A percentile compares a stretch with the other conserved stretches of the same genome.
Conservation (phyloP, 2,888 invertebrate genomes). For the Unio pictorum region DNA sequence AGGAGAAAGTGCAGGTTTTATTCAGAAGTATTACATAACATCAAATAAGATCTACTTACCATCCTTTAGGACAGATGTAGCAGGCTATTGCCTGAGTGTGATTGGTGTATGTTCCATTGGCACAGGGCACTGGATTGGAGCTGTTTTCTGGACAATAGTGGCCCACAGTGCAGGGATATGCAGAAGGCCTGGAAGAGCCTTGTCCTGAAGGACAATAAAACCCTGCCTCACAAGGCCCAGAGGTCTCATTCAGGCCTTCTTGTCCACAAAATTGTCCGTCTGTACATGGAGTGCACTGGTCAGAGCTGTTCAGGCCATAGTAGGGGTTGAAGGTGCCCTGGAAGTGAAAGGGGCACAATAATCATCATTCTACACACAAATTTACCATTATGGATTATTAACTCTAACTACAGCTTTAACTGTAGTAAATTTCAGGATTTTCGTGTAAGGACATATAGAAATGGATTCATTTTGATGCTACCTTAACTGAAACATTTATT, state of each 20-base stretch:
- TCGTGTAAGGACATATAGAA: no score
- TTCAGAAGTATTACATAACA: background rate
- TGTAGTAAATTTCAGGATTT: no score
- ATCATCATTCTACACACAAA: no score
- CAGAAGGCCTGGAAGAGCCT: slow-evolving; percentile 50
- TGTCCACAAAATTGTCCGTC: slow-evolving; percentile 57
- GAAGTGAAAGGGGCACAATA: slow-evolving; percentile 7
- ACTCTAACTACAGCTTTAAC: no score
- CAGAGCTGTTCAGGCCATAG: slow-evolving; percentile 51
- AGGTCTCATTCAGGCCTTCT: slow-evolving; percentile 53
- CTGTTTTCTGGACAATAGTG: slow-evolving; percentile 60
- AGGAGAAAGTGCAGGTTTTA: background rate
- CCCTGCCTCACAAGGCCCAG: slow-evolving; percentile 61
- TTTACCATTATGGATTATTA: no score
- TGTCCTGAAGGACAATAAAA: slow-evolving; percentile 66
- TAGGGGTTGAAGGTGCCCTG: slow-evolving; percentile 68
- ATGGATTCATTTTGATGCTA: background rate
- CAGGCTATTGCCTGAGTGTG: slow-evolving; percentile 57
- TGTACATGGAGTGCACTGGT: slow-evolving; percentile 60
- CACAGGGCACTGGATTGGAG: slow-evolving; percentile 60
- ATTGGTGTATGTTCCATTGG: slow-evolving; percentile 67
- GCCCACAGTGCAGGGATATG: slow-evolving; percentile 53
- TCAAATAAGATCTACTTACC: slow-evolving; percentile 42
- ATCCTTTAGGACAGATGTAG: slow-evolving; percentile 63
- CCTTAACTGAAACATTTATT: no score